These are phyloP conservation scores for Monochamus saltuarius DNA, from an alignment of 1,140 invertebrate species.

Conservation along the genomic window DNA sequence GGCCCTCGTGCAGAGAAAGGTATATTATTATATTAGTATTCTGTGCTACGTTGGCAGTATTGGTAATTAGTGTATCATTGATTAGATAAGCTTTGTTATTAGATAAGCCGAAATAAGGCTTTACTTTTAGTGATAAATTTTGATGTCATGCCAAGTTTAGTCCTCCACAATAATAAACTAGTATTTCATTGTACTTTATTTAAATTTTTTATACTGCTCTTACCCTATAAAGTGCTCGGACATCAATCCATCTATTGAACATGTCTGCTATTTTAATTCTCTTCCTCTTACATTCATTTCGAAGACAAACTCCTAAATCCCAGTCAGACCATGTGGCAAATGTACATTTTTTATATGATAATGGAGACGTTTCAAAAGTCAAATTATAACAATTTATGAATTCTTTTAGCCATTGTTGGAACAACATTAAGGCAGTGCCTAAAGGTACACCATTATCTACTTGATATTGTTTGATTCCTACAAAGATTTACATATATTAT, in stretches of 20 bases:
- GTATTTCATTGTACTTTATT: too few species aligned
- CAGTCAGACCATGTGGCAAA: constrained; percentile 58
- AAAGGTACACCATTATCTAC: constrained; percentile 54
- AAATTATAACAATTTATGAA: constrained; percentile 47
- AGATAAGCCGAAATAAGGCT: too few species aligned
- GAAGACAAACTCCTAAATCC: constrained; percentile 55
- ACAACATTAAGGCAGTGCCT: constrained; percentile 51
- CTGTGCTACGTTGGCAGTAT: too few species aligned
- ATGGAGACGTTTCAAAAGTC: constrained; percentile 43
- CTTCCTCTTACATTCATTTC: constrained; percentile 55
- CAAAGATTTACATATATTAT: constrained; percentile 4
- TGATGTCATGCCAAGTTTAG: too few species aligned
- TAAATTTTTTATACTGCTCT: constrained; percentile 5
- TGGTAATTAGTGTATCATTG: too few species aligned
- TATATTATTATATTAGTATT: too few species aligned
- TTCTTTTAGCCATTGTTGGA: constrained; percentile 53
- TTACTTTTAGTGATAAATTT: too few species aligned
- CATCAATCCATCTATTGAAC: constrained; percentile 55
- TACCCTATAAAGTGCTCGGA: constrained; percentile 47
- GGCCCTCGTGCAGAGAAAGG: too few species aligned
- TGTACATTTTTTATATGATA: constrained; percentile 46
- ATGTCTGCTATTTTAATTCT: constrained; percentile 48
- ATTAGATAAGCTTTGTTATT: too few species aligned
- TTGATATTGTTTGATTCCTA: constrained; percentile 52
- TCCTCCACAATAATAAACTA: too few species aligned